Conservation (phyloP, 2,888 invertebrate species). For the Drosophila falleni region DNA sequence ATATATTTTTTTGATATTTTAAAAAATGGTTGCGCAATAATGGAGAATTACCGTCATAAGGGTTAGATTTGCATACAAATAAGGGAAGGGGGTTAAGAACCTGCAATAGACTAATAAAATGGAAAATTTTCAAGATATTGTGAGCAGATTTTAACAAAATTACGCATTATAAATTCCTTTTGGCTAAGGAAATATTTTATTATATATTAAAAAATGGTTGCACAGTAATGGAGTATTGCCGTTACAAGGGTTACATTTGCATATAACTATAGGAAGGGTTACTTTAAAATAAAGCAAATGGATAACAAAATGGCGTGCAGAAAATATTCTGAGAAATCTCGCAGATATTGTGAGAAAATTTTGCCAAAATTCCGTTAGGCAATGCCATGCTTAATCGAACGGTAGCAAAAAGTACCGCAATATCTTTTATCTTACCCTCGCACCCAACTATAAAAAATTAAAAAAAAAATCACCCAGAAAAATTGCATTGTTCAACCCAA, state of each 20-base stretch:
- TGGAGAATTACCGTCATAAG: constrained; percentile 4
- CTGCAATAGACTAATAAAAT: constrained; percentile 10
- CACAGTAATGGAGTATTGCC: no score
- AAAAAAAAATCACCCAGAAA: constrained; percentile 60
- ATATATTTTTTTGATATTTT: constrained; percentile 16
- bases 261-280: no score
- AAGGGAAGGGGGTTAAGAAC: constrained; percentile 20
- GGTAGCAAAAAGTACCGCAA: constrained; percentile 49
- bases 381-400: constrained; percentile 53
- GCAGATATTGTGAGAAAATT: constrained; percentile 65
- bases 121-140: no score
- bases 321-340: no score
- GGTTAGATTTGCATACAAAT: constrained; percentile 50
- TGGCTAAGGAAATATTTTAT: no score
- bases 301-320: neutral
- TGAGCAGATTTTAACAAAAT: no score
- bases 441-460: constrained; percentile 32
- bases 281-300: neutral
- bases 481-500: constrained; percentile 42
- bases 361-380: constrained; percentile 69
- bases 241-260: no score
- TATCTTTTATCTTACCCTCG: constrained; percentile 51
- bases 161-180: no score
- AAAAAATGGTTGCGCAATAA: constrained; percentile 22
- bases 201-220: no score